Base-by-base conservation (phyloP, 2,113 vertebrate species). In the Gulo gulo region DNA sequence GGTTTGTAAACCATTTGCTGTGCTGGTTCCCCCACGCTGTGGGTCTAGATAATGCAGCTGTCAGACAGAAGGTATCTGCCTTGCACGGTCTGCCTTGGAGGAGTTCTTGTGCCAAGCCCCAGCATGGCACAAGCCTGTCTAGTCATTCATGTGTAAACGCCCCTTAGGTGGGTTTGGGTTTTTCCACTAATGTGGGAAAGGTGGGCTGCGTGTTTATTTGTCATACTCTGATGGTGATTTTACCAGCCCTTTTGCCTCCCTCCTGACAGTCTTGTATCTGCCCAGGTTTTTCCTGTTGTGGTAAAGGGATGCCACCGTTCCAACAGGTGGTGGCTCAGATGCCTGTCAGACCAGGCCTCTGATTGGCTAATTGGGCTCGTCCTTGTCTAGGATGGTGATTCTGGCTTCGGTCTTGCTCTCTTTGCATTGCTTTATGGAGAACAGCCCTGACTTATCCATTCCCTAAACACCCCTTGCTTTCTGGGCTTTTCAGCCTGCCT, bases 61-160 rank as follows among this genome's bases (percentile, higher is more conserved):
- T 96, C 55, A 0, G 94, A 94, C 97, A 98, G 97, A 98, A 96
- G 98, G 97, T 96, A 79, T 42, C 94, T 97, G 94, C 95, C 50
- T 93, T 15, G 74, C 65, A 39, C 74, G 13, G 76, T 89, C 92
- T 97, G 97, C 86, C 95, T 94, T n/a, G 84, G 80, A 96, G 71
- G 57, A 79, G 81, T 73, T 95, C 52, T 59, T 76, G n/a, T 88
- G 94, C 96, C 95, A 96, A 57, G 45, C 52, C 80, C 55, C 97
- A 91, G 94, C 36, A 0, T 57, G 90, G 57, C 10, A 0, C 4
- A 13, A 90, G 69, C 80, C 91, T 84, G 81, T 78, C 52, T 84
- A 93, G 90, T 65, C 34, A 47, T 95, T 85, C 4, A 4, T 81
- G 94, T 96, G 55, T 80, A 78, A 90, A 78, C 42, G 61, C n/a